Conservation (phyloP, 2,797 vertebrate species). For the Sphaeramia orbicularis region DNA sequence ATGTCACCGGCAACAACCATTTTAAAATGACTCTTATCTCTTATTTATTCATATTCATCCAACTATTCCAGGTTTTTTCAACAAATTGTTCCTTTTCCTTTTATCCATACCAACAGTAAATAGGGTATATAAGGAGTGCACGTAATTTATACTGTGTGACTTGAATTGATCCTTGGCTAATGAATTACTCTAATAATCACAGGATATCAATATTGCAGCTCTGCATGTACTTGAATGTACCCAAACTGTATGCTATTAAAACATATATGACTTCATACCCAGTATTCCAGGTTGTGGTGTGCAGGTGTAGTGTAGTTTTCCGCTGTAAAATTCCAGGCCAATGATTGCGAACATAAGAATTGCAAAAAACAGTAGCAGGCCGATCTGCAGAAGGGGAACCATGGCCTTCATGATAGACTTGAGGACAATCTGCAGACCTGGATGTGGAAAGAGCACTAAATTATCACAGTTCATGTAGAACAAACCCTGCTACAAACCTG, state of each 20-base stretch:
- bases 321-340: slow-evolving; percentile 97
- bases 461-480: not conserved
- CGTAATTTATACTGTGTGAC: too few relatives aligned
- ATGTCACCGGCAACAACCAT: slow-evolving; percentile 7
- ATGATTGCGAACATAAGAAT: slow-evolving; percentile 71
- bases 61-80: slow-evolving; percentile 13
- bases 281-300: slow-evolving; percentile 72
- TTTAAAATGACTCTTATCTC: slow-evolving; percentile 17
- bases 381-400: too few relatives aligned
- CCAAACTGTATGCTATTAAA: not conserved
- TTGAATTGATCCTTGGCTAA: too few relatives aligned
- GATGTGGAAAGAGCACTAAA: slow-evolving; percentile 29
- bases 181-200: too few relatives aligned
- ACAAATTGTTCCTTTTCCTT: slow-evolving; percentile 28
- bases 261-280: slow-evolving; percentile 59
- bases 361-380: too few relatives aligned
- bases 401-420: too few relatives aligned
- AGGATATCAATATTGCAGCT: too few relatives aligned
- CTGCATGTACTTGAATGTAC: slow-evolving; percentile 4
- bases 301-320: slow-evolving; percentile 93
- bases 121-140: too few relatives aligned
- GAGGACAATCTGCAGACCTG: slow-evolving; percentile 95
- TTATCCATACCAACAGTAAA: slow-evolving; percentile 22
- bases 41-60: slow-evolving; percentile 30
- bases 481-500: not conserved